Base-by-base conservation (phyloP, 2,888 invertebrate genomes). In the Calameuta filiformis region DNA sequence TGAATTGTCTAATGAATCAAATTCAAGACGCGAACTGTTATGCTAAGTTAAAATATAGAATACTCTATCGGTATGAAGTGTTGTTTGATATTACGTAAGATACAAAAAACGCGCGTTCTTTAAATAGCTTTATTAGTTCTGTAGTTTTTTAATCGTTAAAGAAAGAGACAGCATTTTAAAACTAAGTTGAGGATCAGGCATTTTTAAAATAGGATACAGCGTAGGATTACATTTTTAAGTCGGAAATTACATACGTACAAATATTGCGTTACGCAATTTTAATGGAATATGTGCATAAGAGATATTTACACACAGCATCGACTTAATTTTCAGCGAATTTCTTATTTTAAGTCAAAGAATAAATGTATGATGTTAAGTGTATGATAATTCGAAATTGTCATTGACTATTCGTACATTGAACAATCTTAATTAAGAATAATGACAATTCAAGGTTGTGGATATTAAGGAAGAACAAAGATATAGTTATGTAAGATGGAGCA, bases 401-500 rank as follows among this genome's bases (percentile, higher is more conserved):
- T 40, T 56, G 56, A 56, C 23, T 23, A 23, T 56, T 56, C 23
- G 56, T 56, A 56, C 56, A 23, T 23, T 56, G 1, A 56, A 23
- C 23, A 23, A 23, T 40, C 4, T 15, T 40, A 40, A 4, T 12
- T 40, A 75, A 77, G 31, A 69, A 69, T 68, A 74, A 35, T 23
- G 73, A 30, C 73, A 68, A 4, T 1, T 40, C 40, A 77, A 34
- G 35, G 40, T 71, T 23, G 11, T 15, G 37, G 23, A 71, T 68
- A 11, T 23, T 76, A 68, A 73, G 30, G n/a, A 56, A 69, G 35
- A 23, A 37, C n/a, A 31, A 73, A 73, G 35, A 68, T 35, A 56
- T 15, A 75, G 23, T 31, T 30, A 73, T 3, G 73, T 35, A 31
- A 75, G 68, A 75, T 69, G 69, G 30, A 71, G 37, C 71, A 77